Evolutionary conservation across 1,140 invertebrate species (phyloP).

Genomic region (Hylaeus anthracinus): DNA sequence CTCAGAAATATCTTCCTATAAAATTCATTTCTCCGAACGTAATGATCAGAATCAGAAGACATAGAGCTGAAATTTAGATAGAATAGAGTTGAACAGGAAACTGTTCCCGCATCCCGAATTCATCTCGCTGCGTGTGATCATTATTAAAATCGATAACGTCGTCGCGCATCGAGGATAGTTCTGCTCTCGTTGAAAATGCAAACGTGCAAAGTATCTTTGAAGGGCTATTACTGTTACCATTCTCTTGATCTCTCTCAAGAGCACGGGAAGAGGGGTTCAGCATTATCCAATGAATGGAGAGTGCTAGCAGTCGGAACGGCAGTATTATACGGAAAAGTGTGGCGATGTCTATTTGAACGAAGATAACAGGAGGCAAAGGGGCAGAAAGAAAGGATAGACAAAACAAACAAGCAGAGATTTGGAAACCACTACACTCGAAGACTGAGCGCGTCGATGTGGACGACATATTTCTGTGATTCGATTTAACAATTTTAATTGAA

Average conservation of each 20-base stretch:
- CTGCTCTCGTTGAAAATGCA: slow-evolving; percentile 46
- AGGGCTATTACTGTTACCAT: slow-evolving; percentile 59
- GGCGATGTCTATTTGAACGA: slow-evolving; percentile 59
- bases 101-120: background rate
- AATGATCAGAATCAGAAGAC: too few species aligned
- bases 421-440: background rate
- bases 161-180: slow-evolving; percentile 1
- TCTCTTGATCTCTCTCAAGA: slow-evolving; percentile 56
- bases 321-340: slow-evolving; percentile 59
- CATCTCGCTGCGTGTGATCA: slow-evolving; percentile 12
- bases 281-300: slow-evolving; percentile 50
- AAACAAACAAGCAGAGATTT: slow-evolving; percentile 22
- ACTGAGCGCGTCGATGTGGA: background rate
- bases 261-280: slow-evolving; percentile 37
- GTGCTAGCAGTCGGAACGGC: slow-evolving; percentile 50
- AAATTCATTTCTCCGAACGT: too few species aligned
- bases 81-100: too few species aligned
- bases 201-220: slow-evolving; percentile 52
- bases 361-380: slow-evolving; percentile 32
- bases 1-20: too few species aligned
- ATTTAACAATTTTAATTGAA: slow-evolving; percentile 1
- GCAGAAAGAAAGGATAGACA: slow-evolving; percentile 21
- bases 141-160: slow-evolving; percentile 49
- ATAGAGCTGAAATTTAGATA: too few species aligned
- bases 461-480: background rate